Evolutionary conservation across 2,797 vertebrate genomes (phyloP), one percentile per base, ranked within the genome.

Genomic region (Leptatherina wallacei): DNA sequence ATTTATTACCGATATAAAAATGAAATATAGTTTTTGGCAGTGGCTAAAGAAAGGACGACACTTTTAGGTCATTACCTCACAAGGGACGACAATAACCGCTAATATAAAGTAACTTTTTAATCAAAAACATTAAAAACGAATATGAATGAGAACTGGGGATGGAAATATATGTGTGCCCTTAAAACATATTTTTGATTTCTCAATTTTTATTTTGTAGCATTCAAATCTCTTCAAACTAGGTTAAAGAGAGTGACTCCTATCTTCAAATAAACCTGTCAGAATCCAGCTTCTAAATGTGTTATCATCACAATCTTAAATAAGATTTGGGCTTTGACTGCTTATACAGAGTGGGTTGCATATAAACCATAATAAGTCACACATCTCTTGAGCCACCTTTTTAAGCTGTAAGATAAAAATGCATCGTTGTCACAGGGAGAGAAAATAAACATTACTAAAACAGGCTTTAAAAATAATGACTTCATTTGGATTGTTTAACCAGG

Each of bases 1-100:
- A 86, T 88, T 75, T 84, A 90, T 89, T 63, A 81, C 78, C 3
- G 75, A 85, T 73, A 85, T 89, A 87, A 90, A 87, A 87, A 66
- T 29, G 32, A 70, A 84, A 83, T 73, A 68, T 78, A 76, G 44
- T 20, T 42, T 35, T 49, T 1, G 3, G 61, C 75, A 0, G 64
- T 14, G 71, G 57, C 61, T 78, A n/a, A 22, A 70, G 42, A 61
- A 47, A 66, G 22, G 80, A 84, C 61, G 69, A 27, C 58, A 60
- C 75, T 81, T 87, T 92, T 49, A 85, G 82, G 78, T 82, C 72
- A 77, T 36, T 74, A 65, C 65, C 49, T 18, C n/a, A 11, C 12
- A 5, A 44, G 58, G 70, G 79, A 84, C 29, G 33, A 80, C 57
- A 76, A 76, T 24, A 81, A 74, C 61, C 44, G 71, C 66, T 58